Conservation (phyloP, 2,797 vertebrate genomes). For the Sebastiscus albofasciatus region DNA sequence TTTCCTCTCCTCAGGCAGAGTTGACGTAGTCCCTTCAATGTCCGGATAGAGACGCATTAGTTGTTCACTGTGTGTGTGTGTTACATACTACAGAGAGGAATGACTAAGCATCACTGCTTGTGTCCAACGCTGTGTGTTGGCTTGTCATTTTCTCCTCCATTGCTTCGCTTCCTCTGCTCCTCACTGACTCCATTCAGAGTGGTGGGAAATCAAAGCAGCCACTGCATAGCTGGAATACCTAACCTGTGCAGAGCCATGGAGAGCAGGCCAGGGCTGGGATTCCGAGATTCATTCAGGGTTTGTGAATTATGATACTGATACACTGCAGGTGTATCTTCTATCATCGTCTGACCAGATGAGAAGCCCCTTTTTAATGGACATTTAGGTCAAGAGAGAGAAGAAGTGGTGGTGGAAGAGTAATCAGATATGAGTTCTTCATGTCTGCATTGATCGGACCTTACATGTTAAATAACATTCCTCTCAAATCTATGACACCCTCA, state of each 20-base stretch:
- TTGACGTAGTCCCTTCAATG: not conserved
- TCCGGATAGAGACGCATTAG: conserved; percentile 30
- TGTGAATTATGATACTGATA: conserved; percentile 2
- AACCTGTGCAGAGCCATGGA: conserved; percentile 37
- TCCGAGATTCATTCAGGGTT: not conserved
- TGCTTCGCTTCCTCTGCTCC: conserved; percentile 47
- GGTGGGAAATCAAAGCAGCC: conserved; percentile 53
- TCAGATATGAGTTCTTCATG: too few species aligned
- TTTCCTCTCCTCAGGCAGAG: conserved; percentile 35
- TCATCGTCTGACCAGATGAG: not conserved
- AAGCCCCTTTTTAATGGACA: not conserved
- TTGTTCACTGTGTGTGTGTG: not conserved
- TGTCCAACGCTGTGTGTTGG: conserved; percentile 34
- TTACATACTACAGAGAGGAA: conserved; percentile 8
- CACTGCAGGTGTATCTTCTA: not conserved
- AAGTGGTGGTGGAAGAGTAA: too few species aligned
- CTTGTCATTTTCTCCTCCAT: conserved; percentile 60
- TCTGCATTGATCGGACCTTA: not conserved
- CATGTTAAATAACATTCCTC: not conserved
- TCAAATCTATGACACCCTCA: not conserved
- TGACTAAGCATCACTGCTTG: conserved; percentile 29
- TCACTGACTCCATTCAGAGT: conserved; percentile 62
- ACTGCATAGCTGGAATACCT: conserved; percentile 56
- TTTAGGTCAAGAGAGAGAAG: too few species aligned
- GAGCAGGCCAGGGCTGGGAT: not conserved